Conservation (phyloP, 1,140 invertebrate genomes). For the Meloidogyne hapla region DNA sequence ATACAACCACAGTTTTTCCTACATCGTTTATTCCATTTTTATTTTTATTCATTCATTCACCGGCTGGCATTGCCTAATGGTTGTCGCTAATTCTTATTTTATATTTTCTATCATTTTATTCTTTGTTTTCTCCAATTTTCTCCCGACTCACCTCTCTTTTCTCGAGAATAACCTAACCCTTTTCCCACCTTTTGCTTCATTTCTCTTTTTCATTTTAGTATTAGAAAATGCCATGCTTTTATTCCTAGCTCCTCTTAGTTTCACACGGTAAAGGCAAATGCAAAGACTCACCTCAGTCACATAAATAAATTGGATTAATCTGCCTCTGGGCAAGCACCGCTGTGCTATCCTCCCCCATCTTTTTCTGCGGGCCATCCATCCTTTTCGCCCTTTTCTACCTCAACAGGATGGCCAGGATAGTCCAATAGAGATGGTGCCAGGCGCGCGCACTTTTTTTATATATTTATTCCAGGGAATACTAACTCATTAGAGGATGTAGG, state of each 20-base stretch:
- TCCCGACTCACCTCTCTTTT: background rate
- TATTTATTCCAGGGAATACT: background rate
- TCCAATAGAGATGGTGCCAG: constrained; percentile 23
- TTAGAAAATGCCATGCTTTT: background rate
- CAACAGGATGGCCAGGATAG: background rate
- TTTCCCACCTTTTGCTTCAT: background rate
- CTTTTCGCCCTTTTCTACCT: background rate
- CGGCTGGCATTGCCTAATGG: background rate
- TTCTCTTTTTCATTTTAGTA: background rate
- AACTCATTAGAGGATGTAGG: background rate
- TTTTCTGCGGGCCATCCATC: background rate
- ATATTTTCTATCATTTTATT: constrained; percentile 4
- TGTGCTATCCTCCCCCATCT: constrained; percentile 7
- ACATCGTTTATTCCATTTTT: no score
- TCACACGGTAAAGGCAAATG: background rate
- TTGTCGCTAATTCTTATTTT: background rate
- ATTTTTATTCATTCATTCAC: no score
- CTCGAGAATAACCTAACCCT: background rate
- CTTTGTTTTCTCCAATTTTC: background rate
- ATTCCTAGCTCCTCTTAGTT: background rate
- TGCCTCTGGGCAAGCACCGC: background rate
- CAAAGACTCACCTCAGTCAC: constrained; percentile 11
- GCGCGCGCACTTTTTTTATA: constrained; percentile 14
- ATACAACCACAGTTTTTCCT: no score
- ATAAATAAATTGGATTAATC: constrained; percentile 31